These are phyloP conservation scores for Philonicus albiceps DNA, from an alignment of 2,888 invertebrate genomes.

Conservation along the genomic window DNA sequence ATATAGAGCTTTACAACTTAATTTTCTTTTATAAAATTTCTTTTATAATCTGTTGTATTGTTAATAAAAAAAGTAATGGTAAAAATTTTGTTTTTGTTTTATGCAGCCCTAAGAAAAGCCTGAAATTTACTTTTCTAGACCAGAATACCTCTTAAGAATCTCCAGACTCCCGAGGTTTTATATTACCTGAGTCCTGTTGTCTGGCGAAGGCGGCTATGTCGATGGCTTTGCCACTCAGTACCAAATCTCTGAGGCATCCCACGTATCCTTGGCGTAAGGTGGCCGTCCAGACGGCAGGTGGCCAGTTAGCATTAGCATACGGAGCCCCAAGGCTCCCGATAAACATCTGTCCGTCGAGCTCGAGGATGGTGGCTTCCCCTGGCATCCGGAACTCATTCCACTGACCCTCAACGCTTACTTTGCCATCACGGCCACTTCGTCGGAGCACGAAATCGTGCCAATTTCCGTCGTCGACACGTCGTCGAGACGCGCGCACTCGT, in stretches of 20 bases:
- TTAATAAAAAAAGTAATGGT: too few species aligned
- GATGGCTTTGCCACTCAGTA: slow-evolving; percentile 85
- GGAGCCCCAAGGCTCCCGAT: slow-evolving; percentile 88
- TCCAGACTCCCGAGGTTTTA: not conserved
- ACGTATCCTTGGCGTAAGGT: slow-evolving; percentile 90
- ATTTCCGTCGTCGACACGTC: slow-evolving; percentile 86
- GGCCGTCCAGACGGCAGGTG: slow-evolving; percentile 90
- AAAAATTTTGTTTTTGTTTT: too few species aligned
- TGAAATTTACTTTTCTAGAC: too few species aligned
- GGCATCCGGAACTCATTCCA: slow-evolving; percentile 89
- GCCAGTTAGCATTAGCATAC: slow-evolving; percentile 78
- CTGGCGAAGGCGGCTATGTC: slow-evolving; percentile 89
- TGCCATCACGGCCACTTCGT: slow-evolving; percentile 82
- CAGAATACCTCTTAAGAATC: too few species aligned
- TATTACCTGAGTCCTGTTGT: slow-evolving; percentile 85
- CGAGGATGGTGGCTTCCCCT: slow-evolving; percentile 88
- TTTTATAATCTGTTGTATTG: too few species aligned
- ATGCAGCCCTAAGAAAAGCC: too few species aligned
- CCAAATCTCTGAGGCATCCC: slow-evolving; percentile 90
- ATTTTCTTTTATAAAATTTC: too few species aligned
- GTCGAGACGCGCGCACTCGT: slow-evolving; percentile 81
- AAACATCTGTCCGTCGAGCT: slow-evolving; percentile 86
- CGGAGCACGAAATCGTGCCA: slow-evolving; percentile 92
- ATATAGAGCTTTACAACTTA: too few species aligned
- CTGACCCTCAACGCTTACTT: slow-evolving; percentile 87